Evolutionary conservation across 1,140 invertebrate species (phyloP), one percentile per base, ranked within the genome.

Genomic region (Drosophila cardini): DNA sequence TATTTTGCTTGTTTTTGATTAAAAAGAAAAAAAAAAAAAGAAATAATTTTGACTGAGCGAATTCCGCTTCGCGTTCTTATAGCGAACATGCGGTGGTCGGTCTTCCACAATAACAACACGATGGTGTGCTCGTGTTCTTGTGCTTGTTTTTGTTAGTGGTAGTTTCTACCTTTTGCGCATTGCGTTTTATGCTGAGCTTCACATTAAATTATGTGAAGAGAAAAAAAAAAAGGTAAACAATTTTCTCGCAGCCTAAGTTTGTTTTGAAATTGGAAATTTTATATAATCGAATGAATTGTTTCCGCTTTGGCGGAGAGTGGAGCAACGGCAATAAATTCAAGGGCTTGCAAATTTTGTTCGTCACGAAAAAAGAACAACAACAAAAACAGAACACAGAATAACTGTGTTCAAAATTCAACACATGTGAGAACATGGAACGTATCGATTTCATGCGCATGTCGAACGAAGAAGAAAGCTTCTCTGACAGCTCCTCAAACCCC

Each of bases 361-460:
- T 75, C 63, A 75, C 58, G 77, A 60, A 63, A 36, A 36, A 71
- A 52, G 38, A 60, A 50, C 65, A 62, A 73, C 42, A 62, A 67
- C 69, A 74, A 77, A 50, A 40, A 69, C 15, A 46, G 13, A 55
- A 63, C 62, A n/a, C 43, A 46, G 10, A 69, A 52, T 36, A 62
- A 50, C 34, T 60, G 53, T 36, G 13, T 38, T 70, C 40, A 55
- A 26, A 70, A 72, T 56, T 42, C 40, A 76, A 61, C 64, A 55
- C 36, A 55, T 64, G 36, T n/a, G 21, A 72, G 21, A 72, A 67
- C 62, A 65, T 72, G 56, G 52, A 86, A 72, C 75, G 64, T 89
- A 87, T 86, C 69, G 76, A 87, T 83, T 86, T 79, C 83, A 86
- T 69, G 80, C 83, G 57, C 71, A 63, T 85, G 82, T 67, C 73